These are phyloP conservation scores for Philaethria dido DNA, from an alignment of 2,888 invertebrate species.

Conservation along the genomic window DNA sequence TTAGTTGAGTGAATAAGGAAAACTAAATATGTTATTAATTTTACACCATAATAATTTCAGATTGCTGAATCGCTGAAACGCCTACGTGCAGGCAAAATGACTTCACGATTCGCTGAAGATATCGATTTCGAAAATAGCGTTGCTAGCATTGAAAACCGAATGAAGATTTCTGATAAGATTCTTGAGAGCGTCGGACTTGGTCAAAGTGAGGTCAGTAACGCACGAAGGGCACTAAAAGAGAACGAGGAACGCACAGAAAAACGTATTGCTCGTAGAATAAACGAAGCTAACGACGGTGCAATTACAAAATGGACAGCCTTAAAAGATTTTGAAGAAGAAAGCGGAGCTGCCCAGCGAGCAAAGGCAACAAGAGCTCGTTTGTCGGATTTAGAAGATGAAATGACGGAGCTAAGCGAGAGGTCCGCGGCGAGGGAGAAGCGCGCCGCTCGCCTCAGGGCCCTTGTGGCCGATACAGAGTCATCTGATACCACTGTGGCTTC, in stretches of 20 bases:
- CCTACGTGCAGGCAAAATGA: slow-evolving; percentile 84
- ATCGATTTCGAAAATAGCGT: slow-evolving; percentile 86
- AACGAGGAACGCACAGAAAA: slow-evolving; percentile 79
- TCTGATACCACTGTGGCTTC: slow-evolving; percentile 63
- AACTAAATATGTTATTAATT: background rate
- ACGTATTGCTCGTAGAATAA: slow-evolving; percentile 72
- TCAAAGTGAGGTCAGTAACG: slow-evolving; percentile 78
- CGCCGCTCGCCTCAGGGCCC: slow-evolving; percentile 87
- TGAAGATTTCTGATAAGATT: slow-evolving; percentile 86
- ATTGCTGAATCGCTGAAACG: slow-evolving; percentile 84
- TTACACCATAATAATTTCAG: slow-evolving; percentile 65
- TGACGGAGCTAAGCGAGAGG: slow-evolving; percentile 88
- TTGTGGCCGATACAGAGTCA: slow-evolving; percentile 85
- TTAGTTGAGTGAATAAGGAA: too few species aligned
- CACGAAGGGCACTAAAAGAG: slow-evolving; percentile 74
- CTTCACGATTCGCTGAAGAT: slow-evolving; percentile 85
- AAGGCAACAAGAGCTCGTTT: slow-evolving; percentile 87
- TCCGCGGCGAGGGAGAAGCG: slow-evolving; percentile 88
- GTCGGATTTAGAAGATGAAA: slow-evolving; percentile 89
- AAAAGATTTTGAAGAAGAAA: slow-evolving; percentile 74
- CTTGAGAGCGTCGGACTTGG: slow-evolving; percentile 86
- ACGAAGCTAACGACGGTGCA: slow-evolving; percentile 62
- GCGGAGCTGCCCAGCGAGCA: slow-evolving; percentile 86
- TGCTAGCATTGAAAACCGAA: slow-evolving; percentile 82
- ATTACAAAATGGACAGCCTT: slow-evolving; percentile 88